phyloP scores from a whole-genome alignment of 2,113 vertebrate genomes.

The Trachemys scripta region DNA sequence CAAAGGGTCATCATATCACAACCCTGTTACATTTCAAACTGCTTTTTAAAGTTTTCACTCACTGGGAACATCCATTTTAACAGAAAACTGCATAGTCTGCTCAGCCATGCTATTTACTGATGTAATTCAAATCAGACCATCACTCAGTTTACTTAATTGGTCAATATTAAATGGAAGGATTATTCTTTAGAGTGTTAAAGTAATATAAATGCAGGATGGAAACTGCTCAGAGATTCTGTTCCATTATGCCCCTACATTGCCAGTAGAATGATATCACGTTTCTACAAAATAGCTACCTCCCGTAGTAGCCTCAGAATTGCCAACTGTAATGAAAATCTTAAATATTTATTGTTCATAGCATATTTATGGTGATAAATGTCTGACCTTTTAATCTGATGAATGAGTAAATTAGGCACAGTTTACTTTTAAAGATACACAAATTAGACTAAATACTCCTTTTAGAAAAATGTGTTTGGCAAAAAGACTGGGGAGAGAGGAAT shows the following conservation, averaged over 20 bases:
- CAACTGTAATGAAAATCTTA: not conserved
- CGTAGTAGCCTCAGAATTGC: not conserved
- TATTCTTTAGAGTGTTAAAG: not conserved
- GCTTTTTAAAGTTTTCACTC: not conserved
- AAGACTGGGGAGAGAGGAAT: not conserved
- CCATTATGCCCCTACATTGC: not conserved
- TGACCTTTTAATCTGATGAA: not conserved
- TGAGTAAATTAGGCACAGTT: not conserved
- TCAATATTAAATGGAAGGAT: not conserved
- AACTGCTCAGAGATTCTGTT: not conserved
- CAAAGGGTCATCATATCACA: not conserved
- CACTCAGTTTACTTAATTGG: not conserved
- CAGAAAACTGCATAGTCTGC: not conserved
- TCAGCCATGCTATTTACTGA: not conserved
- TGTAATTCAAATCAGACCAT: not conserved
- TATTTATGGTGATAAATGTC: not conserved
- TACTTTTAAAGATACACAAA: not conserved
- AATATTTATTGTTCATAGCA: not conserved
- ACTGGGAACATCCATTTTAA: not conserved
- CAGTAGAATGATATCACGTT: not conserved
- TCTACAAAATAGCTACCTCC: not conserved
- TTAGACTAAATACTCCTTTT: not conserved
- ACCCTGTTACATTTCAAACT: not conserved
- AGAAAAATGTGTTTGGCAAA: not conserved
- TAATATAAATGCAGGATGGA: not conserved